These are phyloP conservation scores for Eucera pruinosa DNA, from an alignment of 2,888 invertebrate species.

Conservation along the genomic window DNA sequence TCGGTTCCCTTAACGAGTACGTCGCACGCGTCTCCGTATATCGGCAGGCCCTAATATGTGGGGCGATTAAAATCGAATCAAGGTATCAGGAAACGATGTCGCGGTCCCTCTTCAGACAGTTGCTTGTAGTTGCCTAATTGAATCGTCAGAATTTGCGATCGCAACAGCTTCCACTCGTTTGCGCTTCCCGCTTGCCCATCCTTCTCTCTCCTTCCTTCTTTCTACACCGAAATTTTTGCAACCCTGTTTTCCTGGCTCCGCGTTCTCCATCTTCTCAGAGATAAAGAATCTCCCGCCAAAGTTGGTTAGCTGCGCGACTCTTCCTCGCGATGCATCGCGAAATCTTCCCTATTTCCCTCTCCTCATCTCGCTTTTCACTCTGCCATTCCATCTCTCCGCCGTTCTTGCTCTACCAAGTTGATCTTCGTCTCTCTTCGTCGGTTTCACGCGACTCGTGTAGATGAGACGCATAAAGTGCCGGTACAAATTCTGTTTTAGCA, in stretches of 20 bases:
- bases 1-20: conserved; percentile 26
- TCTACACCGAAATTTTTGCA: conserved; percentile 36
- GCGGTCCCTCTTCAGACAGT: background rate
- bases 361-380: conserved; percentile 17
- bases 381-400: background rate
- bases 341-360: conserved; percentile 38
- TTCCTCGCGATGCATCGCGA: conserved; percentile 42
- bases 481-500: conserved; percentile 74
- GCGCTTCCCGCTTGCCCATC: background rate
- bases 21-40: background rate
- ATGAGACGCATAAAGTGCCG: conserved; percentile 69
- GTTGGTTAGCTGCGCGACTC: conserved; percentile 19
- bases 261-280: conserved; percentile 18
- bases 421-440: conserved; percentile 33
- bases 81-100: conserved; percentile 24
- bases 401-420: background rate
- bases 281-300: conserved; percentile 19
- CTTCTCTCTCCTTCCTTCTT: background rate
- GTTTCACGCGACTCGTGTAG: conserved; percentile 52
- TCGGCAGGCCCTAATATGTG: background rate
- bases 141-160: conserved; percentile 44
- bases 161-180: conserved; percentile 7
- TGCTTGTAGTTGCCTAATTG: conserved; percentile 35
- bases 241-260: conserved; percentile 22
- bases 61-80: conserved; percentile 40